Base-by-base conservation (phyloP, 1,140 invertebrate species). In the Theocolax elegans region DNA sequence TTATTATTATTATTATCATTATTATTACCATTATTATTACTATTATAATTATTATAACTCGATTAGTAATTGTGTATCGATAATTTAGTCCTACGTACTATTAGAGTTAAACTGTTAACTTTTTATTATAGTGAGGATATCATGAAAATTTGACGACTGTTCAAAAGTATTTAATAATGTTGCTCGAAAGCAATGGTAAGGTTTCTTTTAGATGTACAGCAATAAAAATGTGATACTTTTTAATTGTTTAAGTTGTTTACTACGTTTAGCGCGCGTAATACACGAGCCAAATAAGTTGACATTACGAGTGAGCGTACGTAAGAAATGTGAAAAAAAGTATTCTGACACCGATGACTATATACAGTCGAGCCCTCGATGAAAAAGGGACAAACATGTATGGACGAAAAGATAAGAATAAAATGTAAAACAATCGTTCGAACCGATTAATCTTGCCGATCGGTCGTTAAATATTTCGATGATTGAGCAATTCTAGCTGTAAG, bases 401-500 rank as follows among this genome's bases (percentile, higher is more conserved):
- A 46, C 4, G 12, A 13, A 29, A 51, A 25, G 8, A 49, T n/a
- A 65, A 9, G 48, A 58, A 40, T 21, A 21, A 58, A 58, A 15
- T n/a, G 2, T 31, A 42, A 53, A 67, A 51, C 1, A 51, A 67
- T 29, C 35, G 19, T 49, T 60, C 44, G 65, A 67, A 23, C 13
- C 19, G 53, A 48, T 67, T 19, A 21, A 40, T 27, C 25, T 2
- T 12, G 10, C 12, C 21, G 31, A 60, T 68, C 40, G 21, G 25
- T 54, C 25, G 38, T 46, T 69, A 54, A 62, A 62, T 0, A 29
- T 40, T 63, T 19, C 40, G 60, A 69, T 53, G 60, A 69, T 53
- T 38, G 35, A 62, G 46, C 35, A 62, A 62, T 63, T 59, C 59
- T 75, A 78, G 72, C 54, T 78, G 69, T 81, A 83, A 79, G 63